phyloP scores from a whole-genome alignment of 2,797 vertebrate species.

The Tokudaia muenninki region DNA sequence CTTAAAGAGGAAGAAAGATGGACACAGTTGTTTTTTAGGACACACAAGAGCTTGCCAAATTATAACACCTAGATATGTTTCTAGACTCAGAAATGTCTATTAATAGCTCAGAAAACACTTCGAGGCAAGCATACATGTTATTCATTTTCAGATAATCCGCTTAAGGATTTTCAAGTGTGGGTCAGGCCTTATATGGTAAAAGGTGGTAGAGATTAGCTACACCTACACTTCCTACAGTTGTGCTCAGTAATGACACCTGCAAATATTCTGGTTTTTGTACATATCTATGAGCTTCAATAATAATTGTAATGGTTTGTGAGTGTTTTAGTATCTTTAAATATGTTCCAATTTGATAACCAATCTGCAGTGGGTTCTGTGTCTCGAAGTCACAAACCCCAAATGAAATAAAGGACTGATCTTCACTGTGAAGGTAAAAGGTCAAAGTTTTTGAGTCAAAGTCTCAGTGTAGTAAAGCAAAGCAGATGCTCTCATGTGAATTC shows the following conservation, averaged over 20 bases:
- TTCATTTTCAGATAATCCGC: neutral
- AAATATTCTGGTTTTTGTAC: neutral
- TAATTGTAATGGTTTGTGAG: neutral
- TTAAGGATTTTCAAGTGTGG: neutral
- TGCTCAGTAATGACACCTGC: neutral
- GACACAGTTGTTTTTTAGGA: neutral
- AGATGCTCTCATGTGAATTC: neutral
- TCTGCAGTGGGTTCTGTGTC: neutral
- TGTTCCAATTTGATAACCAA: neutral
- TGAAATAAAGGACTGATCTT: conserved; percentile 19
- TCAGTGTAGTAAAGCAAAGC: neutral
- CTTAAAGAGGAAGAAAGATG: neutral
- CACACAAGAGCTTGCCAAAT: neutral
- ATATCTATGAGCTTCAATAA: neutral
- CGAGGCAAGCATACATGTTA: neutral
- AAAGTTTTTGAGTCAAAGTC: neutral
- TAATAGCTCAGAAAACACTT: neutral
- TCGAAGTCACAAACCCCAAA: neutral
- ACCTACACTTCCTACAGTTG: neutral
- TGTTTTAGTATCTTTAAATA: neutral
- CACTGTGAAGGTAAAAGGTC: neutral
- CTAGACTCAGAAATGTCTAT: neutral
- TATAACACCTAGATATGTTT: neutral
- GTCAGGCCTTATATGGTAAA: neutral
- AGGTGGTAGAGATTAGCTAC: neutral